Evolutionary conservation across 2,113 vertebrate genomes (phyloP).

Genomic region (Todiramphus chloris): DNA sequence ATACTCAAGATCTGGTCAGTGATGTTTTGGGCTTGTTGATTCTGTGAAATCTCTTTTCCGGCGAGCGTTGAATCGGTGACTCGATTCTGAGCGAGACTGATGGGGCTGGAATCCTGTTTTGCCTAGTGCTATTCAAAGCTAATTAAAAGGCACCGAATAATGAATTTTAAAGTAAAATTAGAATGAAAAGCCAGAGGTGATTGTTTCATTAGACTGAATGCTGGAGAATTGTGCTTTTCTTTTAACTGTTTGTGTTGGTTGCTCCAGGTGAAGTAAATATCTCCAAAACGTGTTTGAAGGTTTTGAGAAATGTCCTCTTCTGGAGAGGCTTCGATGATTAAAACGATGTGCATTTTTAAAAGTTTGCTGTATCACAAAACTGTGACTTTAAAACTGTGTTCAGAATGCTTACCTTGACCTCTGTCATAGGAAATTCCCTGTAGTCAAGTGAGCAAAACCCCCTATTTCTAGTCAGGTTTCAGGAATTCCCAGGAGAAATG

Average conservation of each 20-base stretch:
- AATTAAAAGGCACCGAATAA: slow-evolving; percentile 22
- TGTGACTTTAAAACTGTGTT: background rate
- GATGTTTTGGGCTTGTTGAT: slow-evolving; percentile 44
- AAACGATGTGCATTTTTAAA: background rate
- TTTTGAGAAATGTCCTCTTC: background rate
- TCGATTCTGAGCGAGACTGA: background rate
- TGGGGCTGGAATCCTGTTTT: slow-evolving; percentile 19
- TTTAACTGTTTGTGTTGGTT: background rate
- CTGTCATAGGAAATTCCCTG: background rate
- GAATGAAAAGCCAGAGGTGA: slow-evolving; percentile 23
- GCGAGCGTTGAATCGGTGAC: background rate
- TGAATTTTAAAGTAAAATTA: slow-evolving; percentile 12
- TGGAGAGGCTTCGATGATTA: background rate
- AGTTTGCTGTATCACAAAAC: background rate
- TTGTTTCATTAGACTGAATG: slow-evolving; percentile 13
- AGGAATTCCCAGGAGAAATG: background rate
- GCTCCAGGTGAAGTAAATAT: slow-evolving; percentile 16
- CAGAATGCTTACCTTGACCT: background rate
- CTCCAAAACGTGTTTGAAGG: background rate
- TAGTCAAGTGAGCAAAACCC: background rate
- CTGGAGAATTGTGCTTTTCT: background rate
- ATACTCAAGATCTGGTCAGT: background rate
- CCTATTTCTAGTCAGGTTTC: background rate
- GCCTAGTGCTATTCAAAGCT: background rate
- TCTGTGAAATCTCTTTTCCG: slow-evolving; percentile 42